These are phyloP conservation scores for Caenorhabditis angaria DNA, from an alignment of 2,888 invertebrate genomes.

Conservation along the genomic window DNA sequence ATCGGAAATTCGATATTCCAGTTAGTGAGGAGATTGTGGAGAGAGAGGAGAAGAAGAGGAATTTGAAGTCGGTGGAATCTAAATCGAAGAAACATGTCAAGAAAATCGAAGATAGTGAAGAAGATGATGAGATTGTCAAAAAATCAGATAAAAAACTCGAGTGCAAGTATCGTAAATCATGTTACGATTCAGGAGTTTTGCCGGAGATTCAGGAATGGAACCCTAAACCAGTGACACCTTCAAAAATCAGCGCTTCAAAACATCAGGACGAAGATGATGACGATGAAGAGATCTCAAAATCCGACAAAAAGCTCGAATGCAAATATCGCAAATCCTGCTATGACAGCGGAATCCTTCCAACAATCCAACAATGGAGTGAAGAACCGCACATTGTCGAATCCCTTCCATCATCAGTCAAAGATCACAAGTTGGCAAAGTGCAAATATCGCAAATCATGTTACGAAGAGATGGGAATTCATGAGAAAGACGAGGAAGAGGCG, in stretches of 20 bases:
- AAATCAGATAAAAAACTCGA: slow-evolving; percentile 10
- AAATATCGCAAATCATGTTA: slow-evolving; percentile 53
- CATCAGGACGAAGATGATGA: slow-evolving; percentile 23
- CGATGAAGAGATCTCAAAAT: slow-evolving; percentile 17
- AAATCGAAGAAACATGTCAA: not conserved
- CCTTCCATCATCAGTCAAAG: slow-evolving; percentile 14
- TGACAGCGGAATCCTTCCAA: slow-evolving; percentile 40
- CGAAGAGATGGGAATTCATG: slow-evolving; percentile 26
- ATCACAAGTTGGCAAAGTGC: slow-evolving; percentile 31
- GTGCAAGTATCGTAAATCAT: slow-evolving; percentile 66
- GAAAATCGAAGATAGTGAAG: slow-evolving; percentile 17
- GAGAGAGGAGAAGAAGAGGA: slow-evolving; percentile 27
- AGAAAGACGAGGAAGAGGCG: slow-evolving; percentile 19
- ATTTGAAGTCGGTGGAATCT: slow-evolving; percentile 7
- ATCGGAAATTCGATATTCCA: slow-evolving; percentile 40
- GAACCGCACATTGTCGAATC: slow-evolving; percentile 26
- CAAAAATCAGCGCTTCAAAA: too few relatives aligned
- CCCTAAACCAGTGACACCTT: too few relatives aligned
- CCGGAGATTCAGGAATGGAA: slow-evolving; percentile 31
- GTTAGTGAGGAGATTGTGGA: slow-evolving; percentile 35
- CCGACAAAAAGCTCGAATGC: slow-evolving; percentile 43
- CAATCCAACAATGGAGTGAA: slow-evolving; percentile 29
- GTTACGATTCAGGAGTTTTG: slow-evolving; percentile 56
- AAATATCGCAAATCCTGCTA: slow-evolving; percentile 69
- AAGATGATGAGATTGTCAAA: slow-evolving; percentile 29